Evolutionary conservation across 2,797 vertebrate species (phyloP).

Genomic region (Pseudochaenichthys georgianus): DNA sequence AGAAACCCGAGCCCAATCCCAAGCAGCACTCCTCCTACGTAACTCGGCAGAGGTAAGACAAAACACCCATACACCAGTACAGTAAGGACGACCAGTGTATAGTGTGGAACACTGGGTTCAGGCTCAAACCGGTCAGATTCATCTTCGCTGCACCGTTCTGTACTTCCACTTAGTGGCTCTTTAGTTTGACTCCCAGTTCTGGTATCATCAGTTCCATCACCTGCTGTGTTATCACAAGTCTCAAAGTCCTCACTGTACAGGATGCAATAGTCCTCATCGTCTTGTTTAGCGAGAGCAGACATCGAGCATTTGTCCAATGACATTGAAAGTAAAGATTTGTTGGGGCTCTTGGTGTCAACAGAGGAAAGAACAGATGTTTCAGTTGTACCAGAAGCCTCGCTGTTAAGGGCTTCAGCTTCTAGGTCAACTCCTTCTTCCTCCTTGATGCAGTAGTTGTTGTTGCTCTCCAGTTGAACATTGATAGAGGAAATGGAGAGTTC

Average conservation of each 20-base stretch:
- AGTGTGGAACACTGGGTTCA: constrained; percentile 85
- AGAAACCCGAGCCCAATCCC: constrained; percentile 94
- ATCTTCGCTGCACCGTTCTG: constrained; percentile 79
- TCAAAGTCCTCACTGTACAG: constrained; percentile 93
- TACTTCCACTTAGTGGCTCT: constrained; percentile 56
- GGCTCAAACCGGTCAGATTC: constrained; percentile 80
- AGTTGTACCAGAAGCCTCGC: constrained; percentile 61
- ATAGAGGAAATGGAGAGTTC: constrained; percentile 91
- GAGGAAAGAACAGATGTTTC: constrained; percentile 41
- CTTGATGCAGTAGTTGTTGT: constrained; percentile 96
- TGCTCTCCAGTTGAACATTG: constrained; percentile 92
- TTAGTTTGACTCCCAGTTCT: constrained; percentile 46
- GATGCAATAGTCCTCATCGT: constrained; percentile 96
- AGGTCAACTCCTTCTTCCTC: constrained; percentile 91
- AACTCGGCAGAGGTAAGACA: constrained; percentile 92
- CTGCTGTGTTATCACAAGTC: constrained; percentile 84
- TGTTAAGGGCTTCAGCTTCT: constrained; percentile 82
- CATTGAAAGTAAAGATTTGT: constrained; percentile 57
- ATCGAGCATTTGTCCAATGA: constrained; percentile 90
- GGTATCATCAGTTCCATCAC: constrained; percentile 58
- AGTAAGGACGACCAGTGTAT: constrained; percentile 88
- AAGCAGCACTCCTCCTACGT: constrained; percentile 89
- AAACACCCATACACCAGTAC: constrained; percentile 92
- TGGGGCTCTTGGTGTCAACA: constrained; percentile 63
- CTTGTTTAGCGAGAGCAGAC: constrained; percentile 92